These are phyloP conservation scores for Agriopis leucophaearia DNA, from an alignment of 2,888 invertebrate species.

Conservation along the genomic window DNA sequence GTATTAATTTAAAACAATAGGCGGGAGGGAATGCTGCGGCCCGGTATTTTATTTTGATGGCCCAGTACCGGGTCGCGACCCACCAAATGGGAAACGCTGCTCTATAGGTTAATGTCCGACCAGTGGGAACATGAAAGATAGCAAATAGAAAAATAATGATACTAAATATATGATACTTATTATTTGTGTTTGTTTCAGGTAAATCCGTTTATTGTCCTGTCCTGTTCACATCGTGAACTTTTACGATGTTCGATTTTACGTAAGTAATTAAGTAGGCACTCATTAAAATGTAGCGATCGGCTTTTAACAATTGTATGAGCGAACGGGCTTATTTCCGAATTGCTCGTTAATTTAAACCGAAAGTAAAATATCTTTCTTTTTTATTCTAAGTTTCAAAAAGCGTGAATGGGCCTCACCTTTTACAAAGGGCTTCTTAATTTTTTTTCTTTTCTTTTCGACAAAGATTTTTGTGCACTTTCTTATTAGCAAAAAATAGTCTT, in stretches of 20 bases:
- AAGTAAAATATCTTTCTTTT: conserved; percentile 52
- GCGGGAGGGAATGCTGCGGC: too few species aligned
- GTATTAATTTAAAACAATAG: too few species aligned
- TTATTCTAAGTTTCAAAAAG: conserved; percentile 53
- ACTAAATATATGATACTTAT: too few species aligned
- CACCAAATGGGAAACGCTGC: too few species aligned
- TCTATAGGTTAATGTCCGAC: too few species aligned
- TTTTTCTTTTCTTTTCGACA: conserved; percentile 50
- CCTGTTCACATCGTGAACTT: neutral
- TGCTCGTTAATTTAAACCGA: conserved; percentile 38
- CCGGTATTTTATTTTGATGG: too few species aligned
- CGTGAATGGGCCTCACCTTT: conserved; percentile 56
- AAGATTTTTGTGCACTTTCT: conserved; percentile 42
- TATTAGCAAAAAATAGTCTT: conserved; percentile 41
- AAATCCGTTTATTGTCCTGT: conserved; percentile 5
- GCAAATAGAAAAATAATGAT: neutral
- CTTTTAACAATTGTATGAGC: neutral
- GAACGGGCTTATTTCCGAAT: neutral
- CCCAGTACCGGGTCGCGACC: too few species aligned
- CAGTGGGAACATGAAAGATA: too few species aligned
- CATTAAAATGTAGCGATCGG: neutral
- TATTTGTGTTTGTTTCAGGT: conserved; percentile 39
- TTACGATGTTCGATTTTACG: neutral
- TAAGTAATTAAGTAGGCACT: neutral
- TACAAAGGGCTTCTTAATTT: conserved; percentile 56